These are phyloP conservation scores for Ataeniobius toweri DNA, from an alignment of 2,797 vertebrate genomes.

Conservation along the genomic window DNA sequence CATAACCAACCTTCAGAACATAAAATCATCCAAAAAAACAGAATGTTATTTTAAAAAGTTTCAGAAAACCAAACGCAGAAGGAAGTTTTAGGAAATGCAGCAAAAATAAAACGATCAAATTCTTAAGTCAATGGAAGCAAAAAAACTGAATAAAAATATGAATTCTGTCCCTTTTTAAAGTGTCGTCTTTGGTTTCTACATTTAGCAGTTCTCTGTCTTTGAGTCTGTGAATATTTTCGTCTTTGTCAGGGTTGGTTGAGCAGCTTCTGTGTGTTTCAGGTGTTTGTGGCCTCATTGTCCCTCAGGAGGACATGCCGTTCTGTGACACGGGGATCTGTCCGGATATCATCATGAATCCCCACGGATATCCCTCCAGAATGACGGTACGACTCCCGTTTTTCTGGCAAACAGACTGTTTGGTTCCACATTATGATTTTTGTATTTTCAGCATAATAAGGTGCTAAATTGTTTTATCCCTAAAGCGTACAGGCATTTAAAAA, in stretches of 20 bases:
- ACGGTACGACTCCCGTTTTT: constrained; percentile 81
- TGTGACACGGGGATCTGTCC: constrained; percentile 97
- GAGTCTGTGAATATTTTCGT: neutral
- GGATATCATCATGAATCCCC: constrained; percentile 99
- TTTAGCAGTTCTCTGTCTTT: neutral
- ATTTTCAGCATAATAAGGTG: too few relatives aligned
- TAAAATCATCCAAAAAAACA: neutral
- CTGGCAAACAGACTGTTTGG: neutral
- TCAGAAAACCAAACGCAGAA: neutral
- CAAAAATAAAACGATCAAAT: neutral
- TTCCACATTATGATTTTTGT: neutral
- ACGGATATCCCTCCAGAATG: constrained; percentile 98
- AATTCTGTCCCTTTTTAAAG: neutral
- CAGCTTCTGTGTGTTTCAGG: constrained; percentile 76
- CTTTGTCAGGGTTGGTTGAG: neutral
- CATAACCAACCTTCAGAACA: neutral
- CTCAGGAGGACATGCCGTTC: constrained; percentile 99
- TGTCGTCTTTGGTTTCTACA: neutral
- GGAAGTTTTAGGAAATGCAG: neutral
- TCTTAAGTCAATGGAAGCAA: too few relatives aligned
- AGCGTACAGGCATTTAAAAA: too few relatives aligned
- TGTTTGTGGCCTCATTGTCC: constrained; percentile 98
- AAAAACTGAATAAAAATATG: neutral
- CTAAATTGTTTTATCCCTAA: neutral
- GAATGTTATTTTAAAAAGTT: neutral